Evolutionary conservation across 2,888 invertebrate species (phyloP).

Genomic region (Kryphioiulus occultus): DNA sequence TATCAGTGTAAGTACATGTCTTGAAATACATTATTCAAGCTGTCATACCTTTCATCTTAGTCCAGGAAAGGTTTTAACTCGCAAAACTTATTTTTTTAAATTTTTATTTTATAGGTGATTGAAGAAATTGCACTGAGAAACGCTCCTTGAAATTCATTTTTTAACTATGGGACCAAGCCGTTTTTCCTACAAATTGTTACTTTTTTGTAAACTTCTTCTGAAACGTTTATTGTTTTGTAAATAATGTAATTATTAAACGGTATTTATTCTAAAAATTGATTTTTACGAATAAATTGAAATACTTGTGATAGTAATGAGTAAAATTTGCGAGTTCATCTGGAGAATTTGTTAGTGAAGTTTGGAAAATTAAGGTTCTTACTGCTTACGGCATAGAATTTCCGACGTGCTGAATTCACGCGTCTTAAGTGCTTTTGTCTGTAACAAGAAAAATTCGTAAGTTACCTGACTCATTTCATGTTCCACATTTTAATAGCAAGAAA

Average conservation of each 20-base stretch:
- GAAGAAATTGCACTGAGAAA: not conserved
- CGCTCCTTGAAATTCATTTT: constrained; percentile 4
- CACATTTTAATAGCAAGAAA: constrained; percentile 12
- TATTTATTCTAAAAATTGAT: not conserved
- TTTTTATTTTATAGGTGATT: not conserved
- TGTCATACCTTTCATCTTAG: too few relatives aligned
- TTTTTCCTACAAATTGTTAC: constrained; percentile 23
- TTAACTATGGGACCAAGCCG: not conserved
- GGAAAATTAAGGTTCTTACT: too few relatives aligned
- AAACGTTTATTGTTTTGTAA: constrained; percentile 23
- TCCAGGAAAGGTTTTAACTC: not conserved
- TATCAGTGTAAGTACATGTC: constrained; percentile 70
- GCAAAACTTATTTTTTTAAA: not conserved
- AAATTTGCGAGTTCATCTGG: not conserved
- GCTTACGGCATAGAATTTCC: too few relatives aligned
- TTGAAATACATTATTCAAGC: not conserved
- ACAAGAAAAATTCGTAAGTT: not conserved
- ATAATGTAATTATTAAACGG: constrained; percentile 23
- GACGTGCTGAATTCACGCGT: too few relatives aligned
- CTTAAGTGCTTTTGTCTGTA: not conserved
- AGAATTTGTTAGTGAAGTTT: too few relatives aligned
- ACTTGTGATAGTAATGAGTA: not conserved
- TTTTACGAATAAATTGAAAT: not conserved
- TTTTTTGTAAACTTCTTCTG: not conserved
- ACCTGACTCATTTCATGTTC: not conserved